These are phyloP conservation scores for Merops nubicus DNA, from an alignment of 2,113 vertebrate species.

Conservation along the genomic window DNA sequence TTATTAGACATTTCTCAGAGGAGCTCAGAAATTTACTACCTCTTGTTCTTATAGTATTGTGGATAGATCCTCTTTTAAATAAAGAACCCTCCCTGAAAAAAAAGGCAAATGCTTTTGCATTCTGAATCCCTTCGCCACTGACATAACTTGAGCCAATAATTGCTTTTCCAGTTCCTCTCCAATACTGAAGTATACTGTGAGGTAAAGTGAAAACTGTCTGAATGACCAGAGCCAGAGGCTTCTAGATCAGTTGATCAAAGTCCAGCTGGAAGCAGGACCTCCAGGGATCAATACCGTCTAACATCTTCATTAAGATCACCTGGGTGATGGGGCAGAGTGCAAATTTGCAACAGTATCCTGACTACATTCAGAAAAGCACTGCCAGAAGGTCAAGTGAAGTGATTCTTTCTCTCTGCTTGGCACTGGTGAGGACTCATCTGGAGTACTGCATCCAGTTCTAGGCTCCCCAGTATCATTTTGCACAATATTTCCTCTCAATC, in stretches of 20 bases:
- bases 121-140: neutral
- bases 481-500: neutral
- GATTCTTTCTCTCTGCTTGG: neutral
- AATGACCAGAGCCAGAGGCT: neutral
- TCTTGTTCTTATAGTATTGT: neutral
- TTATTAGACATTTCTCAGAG: neutral
- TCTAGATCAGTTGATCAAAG: neutral
- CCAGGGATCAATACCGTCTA: neutral
- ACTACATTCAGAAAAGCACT: neutral
- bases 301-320: neutral
- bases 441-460: neutral
- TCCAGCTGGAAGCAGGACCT: neutral
- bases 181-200: neutral
- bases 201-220: neutral
- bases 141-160: neutral
- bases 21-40: neutral
- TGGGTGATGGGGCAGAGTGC: neutral
- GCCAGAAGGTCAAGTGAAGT: neutral
- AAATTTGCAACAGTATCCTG: neutral
- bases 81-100: neutral
- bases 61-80: neutral
- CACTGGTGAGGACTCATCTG: neutral
- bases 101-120: neutral
- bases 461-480: neutral
- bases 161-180: neutral